Base-by-base conservation (phyloP, 2,888 invertebrate genomes). In the Ormyrus pomaceus region DNA sequence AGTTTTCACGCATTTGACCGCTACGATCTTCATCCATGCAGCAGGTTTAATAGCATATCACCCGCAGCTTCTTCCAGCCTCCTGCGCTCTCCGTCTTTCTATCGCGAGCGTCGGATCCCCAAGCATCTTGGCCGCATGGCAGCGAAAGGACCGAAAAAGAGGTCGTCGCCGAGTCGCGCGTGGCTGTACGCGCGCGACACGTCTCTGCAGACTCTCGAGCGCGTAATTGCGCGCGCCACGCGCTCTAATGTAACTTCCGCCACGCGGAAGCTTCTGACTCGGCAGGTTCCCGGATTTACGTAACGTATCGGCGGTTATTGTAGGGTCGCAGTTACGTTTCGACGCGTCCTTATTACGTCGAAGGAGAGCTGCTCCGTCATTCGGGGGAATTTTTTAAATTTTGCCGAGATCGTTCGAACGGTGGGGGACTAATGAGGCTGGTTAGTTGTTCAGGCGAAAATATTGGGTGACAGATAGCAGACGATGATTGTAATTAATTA, bases 271-370 rank as follows among this genome's bases (percentile, higher is more conserved):
- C 73, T 62, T 62, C 34, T 34, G 34, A 34, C 34, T 34, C 34
- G 34, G 34, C 34, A 68, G 8, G 62, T 19, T 45, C 65, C 8
- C 11, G 13, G 34, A 34, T 48, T 77, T 64, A 61, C 51, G 64
- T 77, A 76, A 70, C 34, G 46, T 46, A 11, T 55, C 56, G 56
- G 58, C 51, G 65, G 13, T 34, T 50, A 62, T 62, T 72, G 68
- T 46, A 56, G 6, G 46, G 13, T 34, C 34, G 51, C 48, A n/a
- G n/a, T 34, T 56, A 6, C 46, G 48, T 10, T 1, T 11, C 45
- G 10, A n/a, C 46, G 55, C 73, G 80, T 76, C 76, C 80, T 80
- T 80, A 72, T 80, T 80, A 73, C 80, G 68, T 80, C 77, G 68
- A 69, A 19, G 66, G 70, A 50, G 58, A 68, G 72, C 55, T 59